A percentile compares a stretch with the other conserved stretches of the same genome.
These are phyloP conservation scores for Gouania willdenowi DNA, from an alignment of 2,797 vertebrate species.

Conservation along the genomic window DNA sequence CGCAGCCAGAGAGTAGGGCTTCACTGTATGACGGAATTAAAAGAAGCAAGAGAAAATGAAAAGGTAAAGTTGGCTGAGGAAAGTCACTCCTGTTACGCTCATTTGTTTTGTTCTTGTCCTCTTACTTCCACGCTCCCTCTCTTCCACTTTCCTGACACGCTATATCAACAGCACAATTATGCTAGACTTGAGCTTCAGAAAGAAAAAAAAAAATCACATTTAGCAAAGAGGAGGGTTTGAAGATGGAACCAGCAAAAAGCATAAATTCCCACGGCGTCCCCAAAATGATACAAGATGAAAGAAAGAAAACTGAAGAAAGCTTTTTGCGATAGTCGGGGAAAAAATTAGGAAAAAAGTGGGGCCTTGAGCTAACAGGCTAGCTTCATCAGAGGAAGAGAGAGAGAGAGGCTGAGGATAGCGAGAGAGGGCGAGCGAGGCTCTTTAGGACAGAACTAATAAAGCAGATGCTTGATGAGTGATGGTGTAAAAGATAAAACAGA, in stretches of 20 bases:
- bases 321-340: slow-evolving; percentile 23
- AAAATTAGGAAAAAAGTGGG: slow-evolving; percentile 11
- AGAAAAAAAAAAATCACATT: slow-evolving; percentile 85
- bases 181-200: slow-evolving; percentile 80
- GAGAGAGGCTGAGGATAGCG: slow-evolving; percentile 6
- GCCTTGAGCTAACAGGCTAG: slow-evolving; percentile 10
- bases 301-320: slow-evolving; percentile 50
- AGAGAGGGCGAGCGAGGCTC: slow-evolving; percentile 21
- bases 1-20: slow-evolving; percentile 4
- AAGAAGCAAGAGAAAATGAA: slow-evolving; percentile 29
- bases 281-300: slow-evolving; percentile 39
- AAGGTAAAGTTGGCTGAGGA: slow-evolving; percentile 44
- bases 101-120: slow-evolving; percentile 54
- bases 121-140: slow-evolving; percentile 29
- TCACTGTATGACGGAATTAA: slow-evolving; percentile 47
- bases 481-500: slow-evolving; percentile 52
- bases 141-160: slow-evolving; percentile 33
- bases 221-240: slow-evolving; percentile 62
- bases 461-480: slow-evolving; percentile 46
- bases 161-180: slow-evolving; percentile 65
- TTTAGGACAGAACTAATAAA: slow-evolving; percentile 40
- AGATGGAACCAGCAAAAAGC: slow-evolving; percentile 48
- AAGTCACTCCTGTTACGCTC: slow-evolving; percentile 26
- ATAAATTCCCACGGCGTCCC: slow-evolving; percentile 63
- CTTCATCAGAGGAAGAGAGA: too few species aligned